Evolutionary conservation across 1,140 invertebrate species (phyloP).

Genomic region (Heliconius himera): DNA sequence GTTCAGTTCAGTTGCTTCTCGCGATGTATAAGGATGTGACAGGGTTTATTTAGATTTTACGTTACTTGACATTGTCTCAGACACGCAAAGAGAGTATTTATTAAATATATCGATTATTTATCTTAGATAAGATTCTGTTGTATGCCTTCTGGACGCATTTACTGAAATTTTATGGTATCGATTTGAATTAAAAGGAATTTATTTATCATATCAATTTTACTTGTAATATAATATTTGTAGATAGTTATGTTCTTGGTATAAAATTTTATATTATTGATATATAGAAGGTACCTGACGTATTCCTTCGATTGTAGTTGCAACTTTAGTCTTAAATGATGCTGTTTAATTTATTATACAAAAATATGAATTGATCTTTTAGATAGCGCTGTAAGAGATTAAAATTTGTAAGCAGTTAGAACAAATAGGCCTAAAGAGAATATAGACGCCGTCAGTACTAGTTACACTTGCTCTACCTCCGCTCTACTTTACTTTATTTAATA

Average conservation of each 20-base stretch:
- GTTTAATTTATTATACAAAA: slow-evolving; percentile 38
- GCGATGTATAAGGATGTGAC: slow-evolving; percentile 36
- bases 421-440: slow-evolving; percentile 11
- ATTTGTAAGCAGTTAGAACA: not conserved
- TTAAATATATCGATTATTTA: slow-evolving; percentile 53
- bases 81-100: slow-evolving; percentile 44
- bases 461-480: not conserved
- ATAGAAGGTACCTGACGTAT: slow-evolving; percentile 60
- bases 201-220: slow-evolving; percentile 73
- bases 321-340: slow-evolving; percentile 35
- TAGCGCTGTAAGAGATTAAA: slow-evolving; percentile 43
- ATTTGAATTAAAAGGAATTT: slow-evolving; percentile 71
- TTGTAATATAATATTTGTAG: slow-evolving; percentile 66
- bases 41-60: slow-evolving; percentile 49
- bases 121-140: slow-evolving; percentile 44
- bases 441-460: not conserved
- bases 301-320: slow-evolving; percentile 34
- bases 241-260: slow-evolving; percentile 57
- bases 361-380: not conserved
- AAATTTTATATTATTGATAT: slow-evolving; percentile 45
- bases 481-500: not conserved
- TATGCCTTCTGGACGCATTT: slow-evolving; percentile 56
- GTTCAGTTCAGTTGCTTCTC: slow-evolving; percentile 12
- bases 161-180: slow-evolving; percentile 59
- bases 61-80: slow-evolving; percentile 35